Evolutionary conservation across 2,113 vertebrate genomes (phyloP), one percentile per base, ranked within the genome.

Genomic region (Paramormyrops kingsleyae): DNA sequence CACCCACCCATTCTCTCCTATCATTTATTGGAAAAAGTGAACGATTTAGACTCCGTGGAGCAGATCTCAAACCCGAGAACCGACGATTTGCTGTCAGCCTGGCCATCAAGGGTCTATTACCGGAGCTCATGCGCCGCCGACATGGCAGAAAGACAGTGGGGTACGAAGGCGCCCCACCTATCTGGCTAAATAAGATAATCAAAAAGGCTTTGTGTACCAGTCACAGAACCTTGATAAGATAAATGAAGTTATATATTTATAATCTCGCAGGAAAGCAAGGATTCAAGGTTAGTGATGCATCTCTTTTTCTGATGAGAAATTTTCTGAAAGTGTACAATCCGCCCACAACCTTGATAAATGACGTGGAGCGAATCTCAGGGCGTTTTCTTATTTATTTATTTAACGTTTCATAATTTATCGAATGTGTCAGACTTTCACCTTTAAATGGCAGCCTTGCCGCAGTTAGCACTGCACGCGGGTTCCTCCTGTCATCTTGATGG

Each of bases 1-100:
- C 27, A 35, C 6, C 50, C 50, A 19, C n/a, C 85, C 24, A 46
- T 87, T 35, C 47, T 53, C 27, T 35, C 49, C 85, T 50, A 52
- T 87, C 47, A 87, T 10, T 87, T 52, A 50, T 87, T 10, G 85
- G 49, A 49, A 87, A 83, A 87, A 52, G 83, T n/a, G 44, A 87
- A 35, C 47, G 44, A 52, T 50, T 56, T 87, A 52, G 19, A 35
- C n/a, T 17, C 46, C 27, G 52, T 19, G 12, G 83, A 49, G 42
- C 35, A 49, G 35, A 49, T 85, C 19, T 85, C 24, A 53, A 35
- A 87, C 47, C 49, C 47, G 44, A 31, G 49, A 87, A 87, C 53
- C 47, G 44, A 52, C 49, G 4, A 87, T 52, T 12, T 39, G 47
- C 49, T 49, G 44, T 31, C 44, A 52, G 24, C 15, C 12, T 19